These are phyloP conservation scores for Sarotherodon lohbergeri DNA, from an alignment of 2,113 vertebrate genomes.

Conservation along the genomic window DNA sequence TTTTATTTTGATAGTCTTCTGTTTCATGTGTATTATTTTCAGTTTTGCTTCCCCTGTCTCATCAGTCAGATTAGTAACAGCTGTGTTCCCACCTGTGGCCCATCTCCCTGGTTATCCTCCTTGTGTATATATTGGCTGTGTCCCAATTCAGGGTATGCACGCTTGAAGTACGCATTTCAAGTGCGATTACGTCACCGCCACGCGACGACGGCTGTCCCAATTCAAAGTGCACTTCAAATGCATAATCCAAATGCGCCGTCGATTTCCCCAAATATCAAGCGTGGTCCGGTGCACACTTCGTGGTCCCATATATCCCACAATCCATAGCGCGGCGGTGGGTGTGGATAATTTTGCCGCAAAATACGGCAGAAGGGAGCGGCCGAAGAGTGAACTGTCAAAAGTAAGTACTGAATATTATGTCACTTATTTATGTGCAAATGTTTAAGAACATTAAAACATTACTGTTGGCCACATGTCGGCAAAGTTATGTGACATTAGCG, in stretches of 20 bases:
- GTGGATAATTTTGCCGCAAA: neutral
- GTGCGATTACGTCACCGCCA: neutral
- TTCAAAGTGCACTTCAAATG: neutral
- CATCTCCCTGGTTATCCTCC: neutral
- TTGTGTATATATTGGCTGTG: neutral
- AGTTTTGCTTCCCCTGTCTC: neutral
- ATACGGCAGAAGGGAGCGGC: too few species aligned
- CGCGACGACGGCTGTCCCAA: accelerated
- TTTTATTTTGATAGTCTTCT: neutral
- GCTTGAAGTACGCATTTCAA: neutral
- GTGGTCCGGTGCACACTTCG: neutral
- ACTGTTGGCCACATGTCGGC: too few species aligned
- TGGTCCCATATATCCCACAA: neutral
- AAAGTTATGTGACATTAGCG: too few species aligned
- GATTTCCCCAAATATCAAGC: neutral
- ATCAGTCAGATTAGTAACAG: neutral
- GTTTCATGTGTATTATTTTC: neutral
- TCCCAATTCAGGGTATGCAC: neutral
- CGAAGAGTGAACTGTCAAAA: too few species aligned
- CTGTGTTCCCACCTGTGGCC: neutral
- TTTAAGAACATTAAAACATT: too few species aligned
- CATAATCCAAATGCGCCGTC: neutral
- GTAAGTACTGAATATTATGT: too few species aligned
- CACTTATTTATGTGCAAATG: too few species aligned
- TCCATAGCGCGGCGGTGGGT: neutral